Evolutionary conservation across 35 echinoderm and acorn worm species (phyloP), one percentile per base, ranked within the genome.

Genomic region (Eucidaris tribuloides): DNA sequence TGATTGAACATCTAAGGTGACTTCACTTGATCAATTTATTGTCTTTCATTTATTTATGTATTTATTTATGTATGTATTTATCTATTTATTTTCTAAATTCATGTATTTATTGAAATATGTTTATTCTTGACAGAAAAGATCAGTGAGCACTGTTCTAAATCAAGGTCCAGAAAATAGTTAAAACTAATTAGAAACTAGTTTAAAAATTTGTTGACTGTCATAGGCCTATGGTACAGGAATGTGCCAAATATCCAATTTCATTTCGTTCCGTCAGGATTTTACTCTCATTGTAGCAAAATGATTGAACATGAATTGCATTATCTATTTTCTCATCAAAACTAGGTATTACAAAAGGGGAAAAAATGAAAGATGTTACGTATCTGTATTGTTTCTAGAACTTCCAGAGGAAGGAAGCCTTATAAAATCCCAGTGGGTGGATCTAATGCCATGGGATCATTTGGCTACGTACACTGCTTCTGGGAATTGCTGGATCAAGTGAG

Each of bases 391-490:
- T 62, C 4, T 45, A 92, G 90, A 17, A 62, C 63, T 42, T 54
- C 71, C n/a, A 91, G 19, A 6, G 65, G 58, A 17, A 59, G 59
- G 42, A 87, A 86, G 66, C 63, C 84, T 3, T 92, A 87, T 43
- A 55, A 22, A 31, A 60, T 92, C 0, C 84, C 84, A 6, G 43
- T 87, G 15, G 90, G 90, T 9, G 90, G 90, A 0, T 92, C 90
- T 23, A 83, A 71, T 45, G 84, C 35, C 15, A 46, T 87, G 27
- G 90, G 84, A 24, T 30, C 87, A 40, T 92, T 58, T 79, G 90
- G 90, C 36, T 92, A 92, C 62, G n/a, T 92, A 15, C 78, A 92
- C 4, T 79, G 62, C 14, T 92, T 86, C 65, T 60, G 62, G 55
- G 90, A 87, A 42, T 45, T 92, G 41, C 40, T 84, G 80, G 31